These are phyloP conservation scores for Noctua comes DNA, from an alignment of 2,888 invertebrate species.

Conservation along the genomic window DNA sequence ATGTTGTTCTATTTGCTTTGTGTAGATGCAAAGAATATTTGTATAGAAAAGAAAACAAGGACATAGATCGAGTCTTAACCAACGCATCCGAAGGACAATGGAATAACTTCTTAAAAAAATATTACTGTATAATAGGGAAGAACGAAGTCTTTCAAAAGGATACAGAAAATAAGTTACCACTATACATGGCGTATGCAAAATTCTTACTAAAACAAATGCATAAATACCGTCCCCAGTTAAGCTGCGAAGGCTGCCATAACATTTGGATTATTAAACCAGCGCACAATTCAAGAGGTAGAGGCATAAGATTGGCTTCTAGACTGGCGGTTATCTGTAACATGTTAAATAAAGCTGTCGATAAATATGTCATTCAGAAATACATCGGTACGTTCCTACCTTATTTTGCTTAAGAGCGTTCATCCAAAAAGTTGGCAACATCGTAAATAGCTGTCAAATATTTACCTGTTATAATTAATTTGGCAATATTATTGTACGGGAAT, in stretches of 20 bases:
- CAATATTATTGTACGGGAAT: too few relatives aligned
- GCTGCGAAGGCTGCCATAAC: conserved; percentile 95
- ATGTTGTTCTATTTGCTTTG: conserved; percentile 92
- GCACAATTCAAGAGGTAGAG: conserved; percentile 95
- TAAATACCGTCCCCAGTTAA: conserved; percentile 91
- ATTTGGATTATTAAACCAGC: conserved; percentile 98
- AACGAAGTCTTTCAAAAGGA: conserved; percentile 87
- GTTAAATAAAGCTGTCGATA: conserved; percentile 89
- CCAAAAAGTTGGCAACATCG: too few relatives aligned
- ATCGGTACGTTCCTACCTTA: conserved; percentile 91
- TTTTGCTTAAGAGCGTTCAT: too few relatives aligned
- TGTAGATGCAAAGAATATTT: conserved; percentile 93
- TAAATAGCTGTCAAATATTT: too few relatives aligned
- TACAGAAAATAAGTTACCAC: conserved; percentile 76
- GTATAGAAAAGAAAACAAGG: conserved; percentile 91
- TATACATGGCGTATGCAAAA: conserved; percentile 86
- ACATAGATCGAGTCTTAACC: conserved; percentile 89
- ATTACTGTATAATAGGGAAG: conserved; percentile 91
- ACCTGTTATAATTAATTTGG: too few relatives aligned
- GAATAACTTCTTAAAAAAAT: conserved; percentile 92
- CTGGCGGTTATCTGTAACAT: conserved; percentile 93
- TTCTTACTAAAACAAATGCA: conserved; percentile 91
- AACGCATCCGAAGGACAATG: conserved; percentile 90
- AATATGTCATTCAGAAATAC: conserved; percentile 97
- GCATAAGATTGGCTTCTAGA: conserved; percentile 94